phyloP scores from a whole-genome alignment of 2,888 invertebrate genomes.

The Pediacus dermestoides region DNA sequence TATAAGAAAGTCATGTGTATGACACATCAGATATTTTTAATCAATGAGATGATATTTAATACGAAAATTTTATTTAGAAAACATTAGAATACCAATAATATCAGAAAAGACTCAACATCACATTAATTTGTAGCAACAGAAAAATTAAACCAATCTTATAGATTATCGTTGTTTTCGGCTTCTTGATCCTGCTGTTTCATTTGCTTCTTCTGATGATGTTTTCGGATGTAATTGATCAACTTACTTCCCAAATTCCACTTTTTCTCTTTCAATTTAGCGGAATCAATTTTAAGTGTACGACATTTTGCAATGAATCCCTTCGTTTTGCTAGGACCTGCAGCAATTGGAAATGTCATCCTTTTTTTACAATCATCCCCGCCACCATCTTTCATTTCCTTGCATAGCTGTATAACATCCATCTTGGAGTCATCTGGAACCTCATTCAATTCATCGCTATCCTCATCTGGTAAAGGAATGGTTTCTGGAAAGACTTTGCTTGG shows the following conservation, averaged over 20 bases:
- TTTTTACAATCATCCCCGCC: constrained; percentile 19
- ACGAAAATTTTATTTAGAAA: too few species aligned
- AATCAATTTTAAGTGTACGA: constrained; percentile 26
- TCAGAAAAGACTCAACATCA: too few species aligned
- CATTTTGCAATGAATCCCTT: constrained; percentile 24
- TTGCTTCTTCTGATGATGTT: constrained; percentile 24
- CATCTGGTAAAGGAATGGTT: constrained; percentile 21
- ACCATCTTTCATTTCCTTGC: constrained; percentile 9
- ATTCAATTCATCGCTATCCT: constrained; percentile 19
- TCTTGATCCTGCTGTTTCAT: not conserved
- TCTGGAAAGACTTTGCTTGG: constrained; percentile 18
- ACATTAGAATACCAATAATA: too few species aligned
- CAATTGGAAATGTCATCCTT: constrained; percentile 33
- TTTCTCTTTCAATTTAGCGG: constrained; percentile 30
- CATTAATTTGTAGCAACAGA: too few species aligned
- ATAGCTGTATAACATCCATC: constrained; percentile 27
- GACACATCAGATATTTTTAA: too few species aligned
- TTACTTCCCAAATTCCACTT: constrained; percentile 36
- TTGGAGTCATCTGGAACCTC: constrained; percentile 17
- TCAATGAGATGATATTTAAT: too few species aligned
- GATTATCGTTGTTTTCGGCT: not conserved
- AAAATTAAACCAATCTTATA: not conserved
- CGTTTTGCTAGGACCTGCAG: constrained; percentile 24
- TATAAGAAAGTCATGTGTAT: too few species aligned
- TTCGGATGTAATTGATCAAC: constrained; percentile 33